phyloP scores from a whole-genome alignment of 2,113 vertebrate genomes.

The Urocitellus parryii region DNA sequence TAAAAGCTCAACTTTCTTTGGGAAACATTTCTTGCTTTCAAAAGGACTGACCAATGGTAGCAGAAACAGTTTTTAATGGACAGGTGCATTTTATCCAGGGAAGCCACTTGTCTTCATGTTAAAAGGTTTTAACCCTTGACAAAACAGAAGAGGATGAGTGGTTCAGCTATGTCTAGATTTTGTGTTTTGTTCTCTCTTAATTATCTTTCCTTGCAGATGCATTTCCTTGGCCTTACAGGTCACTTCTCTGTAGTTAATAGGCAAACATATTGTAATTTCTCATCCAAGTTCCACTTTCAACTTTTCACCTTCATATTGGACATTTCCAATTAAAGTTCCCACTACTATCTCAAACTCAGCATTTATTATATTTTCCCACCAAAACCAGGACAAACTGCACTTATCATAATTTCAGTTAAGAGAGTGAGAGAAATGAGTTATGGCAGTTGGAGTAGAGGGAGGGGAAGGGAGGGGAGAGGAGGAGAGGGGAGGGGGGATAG shows the following conservation, averaged over 20 bases:
- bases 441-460: no score
- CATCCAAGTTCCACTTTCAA: not conserved
- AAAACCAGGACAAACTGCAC: not conserved
- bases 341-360: not conserved
- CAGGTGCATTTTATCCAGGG: not conserved
- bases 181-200: not conserved
- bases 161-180: not conserved
- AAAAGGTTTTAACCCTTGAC: not conserved
- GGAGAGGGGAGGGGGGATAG: no score
- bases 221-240: not conserved
- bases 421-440: no score
- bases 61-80: not conserved
- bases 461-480: no score
- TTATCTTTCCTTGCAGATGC: not conserved
- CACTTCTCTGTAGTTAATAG: not conserved
- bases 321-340: not conserved
- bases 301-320: not conserved
- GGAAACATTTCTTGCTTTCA: conserved; percentile 31
- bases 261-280: not conserved
- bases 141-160: not conserved
- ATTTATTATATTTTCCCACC: conserved; percentile 7
- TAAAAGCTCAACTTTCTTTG: not conserved
- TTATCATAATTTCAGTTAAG: not conserved
- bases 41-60: not conserved
- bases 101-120: not conserved